Evolutionary conservation across 2,888 invertebrate species (phyloP).

Genomic region (Drosophila ezoana): DNA sequence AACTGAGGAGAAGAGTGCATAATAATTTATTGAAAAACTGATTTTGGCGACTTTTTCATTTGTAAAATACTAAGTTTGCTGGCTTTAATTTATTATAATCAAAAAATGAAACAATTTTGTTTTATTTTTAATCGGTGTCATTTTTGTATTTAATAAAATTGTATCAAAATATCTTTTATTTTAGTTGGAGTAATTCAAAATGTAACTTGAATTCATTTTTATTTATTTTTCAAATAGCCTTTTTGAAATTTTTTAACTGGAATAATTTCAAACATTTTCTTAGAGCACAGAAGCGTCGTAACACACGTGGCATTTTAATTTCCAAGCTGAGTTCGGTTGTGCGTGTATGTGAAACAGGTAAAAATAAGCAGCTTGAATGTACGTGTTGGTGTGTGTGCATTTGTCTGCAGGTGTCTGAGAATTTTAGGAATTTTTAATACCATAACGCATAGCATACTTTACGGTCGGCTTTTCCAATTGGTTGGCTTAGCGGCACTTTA

Average conservation of each 20-base stretch:
- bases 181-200: no score
- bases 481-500: background rate
- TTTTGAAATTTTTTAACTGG: background rate
- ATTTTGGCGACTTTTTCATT: no score
- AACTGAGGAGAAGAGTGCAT: background rate
- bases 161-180: no score
- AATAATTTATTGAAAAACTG: no score
- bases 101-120: no score
- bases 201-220: no score
- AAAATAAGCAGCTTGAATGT: constrained; percentile 10
- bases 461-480: constrained; percentile 25
- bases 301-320: background rate
- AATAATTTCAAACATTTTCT: background rate
- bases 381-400: constrained; percentile 3
- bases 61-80: no score
- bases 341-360: background rate
- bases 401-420: constrained; percentile 40
- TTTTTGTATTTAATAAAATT: no score
- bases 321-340: background rate
- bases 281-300: background rate
- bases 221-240: background rate
- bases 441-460: constrained; percentile 55
- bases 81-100: no score
- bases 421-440: constrained; percentile 61
- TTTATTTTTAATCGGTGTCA: no score